Percentiles rank a stretch among this genome's conserved stretches.
Evolutionary conservation across 2,113 vertebrate species (phyloP).

Genomic region (Tragulus kanchil): DNA sequence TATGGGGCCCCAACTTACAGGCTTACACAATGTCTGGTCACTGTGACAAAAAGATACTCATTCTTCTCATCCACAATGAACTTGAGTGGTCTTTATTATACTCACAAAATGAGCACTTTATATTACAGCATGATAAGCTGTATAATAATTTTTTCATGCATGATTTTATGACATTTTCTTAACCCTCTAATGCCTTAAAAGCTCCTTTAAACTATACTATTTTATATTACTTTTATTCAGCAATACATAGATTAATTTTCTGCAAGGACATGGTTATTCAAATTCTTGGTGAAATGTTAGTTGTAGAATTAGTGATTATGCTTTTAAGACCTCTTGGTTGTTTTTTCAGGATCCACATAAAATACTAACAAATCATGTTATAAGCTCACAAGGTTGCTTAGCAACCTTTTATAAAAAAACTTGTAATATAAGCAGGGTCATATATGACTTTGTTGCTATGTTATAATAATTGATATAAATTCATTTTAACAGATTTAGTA

Average conservation of each 20-base stretch:
- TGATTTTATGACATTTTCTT: background rate
- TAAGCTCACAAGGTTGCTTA: slow-evolving; percentile 26
- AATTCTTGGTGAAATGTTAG: slow-evolving; percentile 54
- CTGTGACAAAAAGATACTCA: background rate
- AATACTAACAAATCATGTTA: slow-evolving; percentile 30
- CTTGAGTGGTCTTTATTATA: background rate
- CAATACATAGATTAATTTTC: slow-evolving; percentile 32
- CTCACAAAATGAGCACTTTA: background rate
- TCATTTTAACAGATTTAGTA: slow-evolving; percentile 1
- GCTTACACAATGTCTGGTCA: slow-evolving; percentile 22
- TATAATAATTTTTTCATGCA: slow-evolving; percentile 26
- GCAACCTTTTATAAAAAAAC: background rate
- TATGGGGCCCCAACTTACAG: background rate
- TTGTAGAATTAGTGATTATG: slow-evolving; percentile 8
- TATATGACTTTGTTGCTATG: background rate
- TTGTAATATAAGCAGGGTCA: background rate
- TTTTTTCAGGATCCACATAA: background rate
- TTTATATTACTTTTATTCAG: slow-evolving; percentile 37
- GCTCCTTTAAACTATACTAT: slow-evolving; percentile 16
- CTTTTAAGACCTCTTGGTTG: background rate
- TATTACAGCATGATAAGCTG: background rate
- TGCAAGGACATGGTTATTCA: background rate
- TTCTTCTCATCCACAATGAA: background rate
- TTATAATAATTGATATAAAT: background rate
- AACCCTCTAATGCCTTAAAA: background rate